A percentile compares a stretch with the other conserved stretches of the same genome.
Evolutionary conservation across 2,113 vertebrate species (phyloP).

Genomic region (Spermophilus dauricus): DNA sequence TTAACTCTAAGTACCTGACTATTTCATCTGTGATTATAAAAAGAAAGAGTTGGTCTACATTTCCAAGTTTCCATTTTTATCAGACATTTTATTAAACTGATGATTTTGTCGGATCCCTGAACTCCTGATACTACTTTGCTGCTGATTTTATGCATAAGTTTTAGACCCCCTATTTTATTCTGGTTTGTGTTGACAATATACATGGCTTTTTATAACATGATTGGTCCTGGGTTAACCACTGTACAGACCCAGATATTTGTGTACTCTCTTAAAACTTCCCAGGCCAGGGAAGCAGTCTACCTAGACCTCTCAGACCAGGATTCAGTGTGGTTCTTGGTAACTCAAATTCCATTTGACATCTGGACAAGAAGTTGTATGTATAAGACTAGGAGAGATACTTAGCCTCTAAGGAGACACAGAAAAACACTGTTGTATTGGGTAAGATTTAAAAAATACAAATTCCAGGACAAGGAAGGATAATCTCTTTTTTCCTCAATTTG

Average conservation of each 20-base stretch:
- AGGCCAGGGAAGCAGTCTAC: not conserved
- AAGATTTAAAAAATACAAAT: no score
- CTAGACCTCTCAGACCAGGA: not conserved
- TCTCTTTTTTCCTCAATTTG: not conserved
- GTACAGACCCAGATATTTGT: not conserved
- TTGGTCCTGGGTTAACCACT: not conserved
- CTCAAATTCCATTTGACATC: not conserved
- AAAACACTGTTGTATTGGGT: not conserved
- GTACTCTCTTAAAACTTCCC: not conserved
- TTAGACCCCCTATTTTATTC: not conserved
- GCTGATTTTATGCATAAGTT: not conserved
- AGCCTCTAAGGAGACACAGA: not conserved
- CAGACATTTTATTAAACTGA: not conserved
- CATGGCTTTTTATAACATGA: not conserved
- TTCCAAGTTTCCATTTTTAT: not conserved
- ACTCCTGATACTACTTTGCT: not conserved
- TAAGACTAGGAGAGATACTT: not conserved
- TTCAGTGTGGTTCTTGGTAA: not conserved
- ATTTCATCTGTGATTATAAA: not conserved
- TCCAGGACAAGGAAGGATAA: not conserved
- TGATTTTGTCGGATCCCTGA: not conserved
- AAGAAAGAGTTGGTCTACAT: not conserved
- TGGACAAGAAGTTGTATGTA: not conserved
- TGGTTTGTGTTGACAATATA: not conserved
- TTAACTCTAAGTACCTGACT: not conserved